Evolutionary conservation across 2,888 invertebrate species (phyloP).

Genomic region (Oscheius onirici): DNA sequence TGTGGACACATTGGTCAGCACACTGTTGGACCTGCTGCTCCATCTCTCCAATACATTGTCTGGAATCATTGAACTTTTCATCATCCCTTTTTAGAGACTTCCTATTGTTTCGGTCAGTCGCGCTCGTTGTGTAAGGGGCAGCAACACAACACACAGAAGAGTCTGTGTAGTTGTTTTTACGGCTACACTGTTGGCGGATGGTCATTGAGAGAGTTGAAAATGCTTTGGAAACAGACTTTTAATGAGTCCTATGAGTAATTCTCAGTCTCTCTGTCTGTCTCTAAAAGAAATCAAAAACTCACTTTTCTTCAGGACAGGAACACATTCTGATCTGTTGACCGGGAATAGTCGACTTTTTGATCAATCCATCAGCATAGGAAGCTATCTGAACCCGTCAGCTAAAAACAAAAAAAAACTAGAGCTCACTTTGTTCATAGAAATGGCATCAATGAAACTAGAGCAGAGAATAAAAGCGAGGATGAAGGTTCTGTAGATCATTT

Average conservation of each 20-base stretch:
- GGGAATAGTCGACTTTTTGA: background rate
- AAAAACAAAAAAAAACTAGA: background rate
- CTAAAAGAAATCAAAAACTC: too few species aligned
- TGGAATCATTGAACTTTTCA: background rate
- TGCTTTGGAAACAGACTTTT: too few species aligned
- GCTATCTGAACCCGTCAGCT: background rate
- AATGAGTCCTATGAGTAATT: too few species aligned
- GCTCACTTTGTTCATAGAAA: background rate
- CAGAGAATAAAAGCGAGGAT: background rate
- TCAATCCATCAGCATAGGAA: background rate
- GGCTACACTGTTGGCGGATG: background rate
- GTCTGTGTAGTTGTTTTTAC: background rate
- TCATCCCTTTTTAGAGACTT: background rate
- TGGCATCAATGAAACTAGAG: background rate
- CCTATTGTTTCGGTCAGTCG: background rate
- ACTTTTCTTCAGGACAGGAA: constrained; percentile 18
- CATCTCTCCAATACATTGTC: constrained; percentile 22
- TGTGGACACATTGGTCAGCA: constrained; percentile 7
- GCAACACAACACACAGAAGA: too few species aligned
- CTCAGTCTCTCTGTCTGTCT: too few species aligned
- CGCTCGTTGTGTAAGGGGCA: background rate
- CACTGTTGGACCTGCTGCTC: constrained; percentile 22
- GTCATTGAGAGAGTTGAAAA: background rate
- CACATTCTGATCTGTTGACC: constrained; percentile 3
- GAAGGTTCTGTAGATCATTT: background rate